Conservation (phyloP, 2,888 invertebrate genomes). For the Hipparchia semele region DNA sequence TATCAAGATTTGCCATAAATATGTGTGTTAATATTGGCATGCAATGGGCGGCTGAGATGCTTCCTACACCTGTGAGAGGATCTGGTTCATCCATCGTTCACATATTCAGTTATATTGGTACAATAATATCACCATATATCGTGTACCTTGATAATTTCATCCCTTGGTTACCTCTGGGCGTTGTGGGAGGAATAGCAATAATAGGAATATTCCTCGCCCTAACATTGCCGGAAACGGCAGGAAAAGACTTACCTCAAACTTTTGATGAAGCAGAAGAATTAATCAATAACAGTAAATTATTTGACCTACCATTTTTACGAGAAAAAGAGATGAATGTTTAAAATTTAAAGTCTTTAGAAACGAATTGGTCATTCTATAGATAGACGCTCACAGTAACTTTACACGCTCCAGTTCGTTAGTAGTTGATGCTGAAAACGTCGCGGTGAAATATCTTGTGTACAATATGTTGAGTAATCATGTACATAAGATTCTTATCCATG, state of each 20-base stretch:
- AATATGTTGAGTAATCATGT: too few species aligned
- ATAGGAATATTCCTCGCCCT: slow-evolving; percentile 52
- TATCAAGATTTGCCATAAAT: slow-evolving; percentile 63
- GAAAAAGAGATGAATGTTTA: slow-evolving; percentile 37
- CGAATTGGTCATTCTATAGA: slow-evolving; percentile 26
- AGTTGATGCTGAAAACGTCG: neutral
- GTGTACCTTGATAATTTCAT: slow-evolving; percentile 58
- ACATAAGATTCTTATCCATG: too few species aligned
- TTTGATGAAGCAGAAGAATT: slow-evolving; percentile 66
- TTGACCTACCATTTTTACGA: slow-evolving; percentile 57
- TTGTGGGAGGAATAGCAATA: slow-evolving; percentile 52
- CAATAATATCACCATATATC: slow-evolving; percentile 65
- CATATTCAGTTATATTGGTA: slow-evolving; percentile 54
- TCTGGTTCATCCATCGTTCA: slow-evolving; percentile 61
- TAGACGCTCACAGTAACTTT: neutral
- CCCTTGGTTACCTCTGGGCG: slow-evolving; percentile 60
- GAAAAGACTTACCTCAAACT: slow-evolving; percentile 65
- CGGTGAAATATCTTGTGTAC: too few species aligned
- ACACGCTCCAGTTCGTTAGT: neutral
- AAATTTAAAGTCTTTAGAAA: slow-evolving; percentile 44
- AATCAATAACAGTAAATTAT: slow-evolving; percentile 52
- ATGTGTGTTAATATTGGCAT: slow-evolving; percentile 56
- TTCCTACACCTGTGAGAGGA: slow-evolving; percentile 66
- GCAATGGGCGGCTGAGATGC: slow-evolving; percentile 66
- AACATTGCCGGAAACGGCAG: slow-evolving; percentile 65